phyloP scores from a whole-genome alignment of 1,140 invertebrate genomes.

The Drosophila seguyi region DNA sequence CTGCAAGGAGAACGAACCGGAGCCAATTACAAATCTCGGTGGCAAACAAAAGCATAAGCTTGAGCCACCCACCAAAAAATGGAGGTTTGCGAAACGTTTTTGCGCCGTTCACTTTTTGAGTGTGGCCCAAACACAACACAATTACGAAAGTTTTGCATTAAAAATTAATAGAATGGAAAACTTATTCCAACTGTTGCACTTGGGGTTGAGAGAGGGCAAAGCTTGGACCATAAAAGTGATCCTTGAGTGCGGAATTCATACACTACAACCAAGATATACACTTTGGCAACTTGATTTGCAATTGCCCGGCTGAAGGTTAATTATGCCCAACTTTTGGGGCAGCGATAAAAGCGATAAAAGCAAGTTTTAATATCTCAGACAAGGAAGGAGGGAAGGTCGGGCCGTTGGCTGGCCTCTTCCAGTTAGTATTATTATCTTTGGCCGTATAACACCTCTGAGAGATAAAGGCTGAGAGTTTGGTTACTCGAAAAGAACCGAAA shows the following conservation, averaged over 20 bases:
- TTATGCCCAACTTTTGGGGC: constrained; percentile 29
- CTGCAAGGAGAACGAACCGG: constrained; percentile 52
- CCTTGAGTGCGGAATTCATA: constrained; percentile 19
- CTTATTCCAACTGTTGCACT: constrained; percentile 50
- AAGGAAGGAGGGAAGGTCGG: constrained; percentile 34
- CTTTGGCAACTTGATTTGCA: constrained; percentile 29
- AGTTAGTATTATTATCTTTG: constrained; percentile 14
- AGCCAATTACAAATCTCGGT: constrained; percentile 27
- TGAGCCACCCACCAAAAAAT: constrained; percentile 39
- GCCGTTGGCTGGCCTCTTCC: constrained; percentile 6
- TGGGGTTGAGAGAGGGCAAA: constrained; percentile 29
- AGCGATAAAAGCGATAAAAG: constrained; percentile 41
- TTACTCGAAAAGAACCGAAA: constrained; percentile 11
- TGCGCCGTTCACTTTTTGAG: constrained; percentile 67
- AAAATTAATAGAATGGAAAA: constrained; percentile 72
- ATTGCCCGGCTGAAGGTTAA: constrained; percentile 30
- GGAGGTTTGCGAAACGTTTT: constrained; percentile 55
- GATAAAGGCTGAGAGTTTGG: constrained; percentile 27
- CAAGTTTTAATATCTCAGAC: constrained; percentile 22
- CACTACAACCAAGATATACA: constrained; percentile 11
- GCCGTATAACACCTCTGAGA: neutral
- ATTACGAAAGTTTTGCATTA: constrained; percentile 75
- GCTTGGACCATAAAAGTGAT: constrained; percentile 18
- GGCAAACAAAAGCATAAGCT: constrained; percentile 34
- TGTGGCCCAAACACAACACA: constrained; percentile 35